A percentile compares a stretch with the other conserved stretches of the same genome.
phyloP scores from a whole-genome alignment of 1,140 invertebrate species.

The Brachionus rubens region DNA sequence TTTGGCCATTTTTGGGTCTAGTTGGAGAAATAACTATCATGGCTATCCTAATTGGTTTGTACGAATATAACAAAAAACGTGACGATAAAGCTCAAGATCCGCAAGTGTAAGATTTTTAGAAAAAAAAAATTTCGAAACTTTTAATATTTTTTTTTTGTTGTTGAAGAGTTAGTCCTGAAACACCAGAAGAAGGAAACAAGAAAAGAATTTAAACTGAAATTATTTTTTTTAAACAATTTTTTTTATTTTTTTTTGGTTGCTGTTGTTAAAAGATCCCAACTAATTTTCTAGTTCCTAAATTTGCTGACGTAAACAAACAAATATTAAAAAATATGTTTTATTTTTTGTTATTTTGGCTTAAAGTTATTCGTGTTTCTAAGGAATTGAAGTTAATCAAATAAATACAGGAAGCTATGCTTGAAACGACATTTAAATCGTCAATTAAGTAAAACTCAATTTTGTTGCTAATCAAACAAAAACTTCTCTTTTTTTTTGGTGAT shows the following conservation, averaged over 20 bases:
- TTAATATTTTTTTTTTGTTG: neutral
- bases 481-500: no score
- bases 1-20: slow-evolving; percentile 37
- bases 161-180: neutral
- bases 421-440: no score
- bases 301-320: no score
- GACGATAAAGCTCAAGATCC: neutral
- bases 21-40: slow-evolving; percentile 10
- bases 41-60: neutral
- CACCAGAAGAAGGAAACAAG: neutral
- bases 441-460: no score
- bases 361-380: neutral
- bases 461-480: no score
- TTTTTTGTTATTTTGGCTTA: no score
- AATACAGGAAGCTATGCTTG: no score
- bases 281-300: no score
- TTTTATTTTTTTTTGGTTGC: no score
- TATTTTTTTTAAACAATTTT: neutral
- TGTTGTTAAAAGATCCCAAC: no score
- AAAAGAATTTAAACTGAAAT: slow-evolving; percentile 20
- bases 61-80: neutral
- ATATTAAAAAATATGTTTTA: no score
- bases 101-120: neutral
- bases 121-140: neutral
- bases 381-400: neutral